Evolutionary conservation across 2,113 vertebrate genomes (phyloP), one percentile per base, ranked within the genome.

Genomic region (Albula goreensis): DNA sequence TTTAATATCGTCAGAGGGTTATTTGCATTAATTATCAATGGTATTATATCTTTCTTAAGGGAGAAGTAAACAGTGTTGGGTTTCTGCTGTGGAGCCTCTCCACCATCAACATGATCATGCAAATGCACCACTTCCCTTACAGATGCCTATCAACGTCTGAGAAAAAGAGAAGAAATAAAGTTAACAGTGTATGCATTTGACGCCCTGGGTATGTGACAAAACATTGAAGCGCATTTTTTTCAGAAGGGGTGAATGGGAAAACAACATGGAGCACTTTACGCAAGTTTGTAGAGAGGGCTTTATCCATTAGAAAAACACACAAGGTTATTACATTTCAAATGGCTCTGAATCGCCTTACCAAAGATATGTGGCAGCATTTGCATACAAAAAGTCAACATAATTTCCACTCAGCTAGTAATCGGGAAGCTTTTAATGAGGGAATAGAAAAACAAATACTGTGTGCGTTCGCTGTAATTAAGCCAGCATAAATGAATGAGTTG

Each of bases 391-490:
- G 74, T 79, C 82, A 50, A 86, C 52, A 25, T 86, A 49, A 83
- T n/a, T 83, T 80, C 50, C 4, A 80, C 78, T 48, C 50, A 17
- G 41, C 48, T 7, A 74, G 49, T 74, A 52, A 81, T 81, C n/a
- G 12, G 79, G 51, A n/a, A 15, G 80, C 82, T 81, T 82, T 80
- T 80, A 86, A 86, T 70, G 57, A 86, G 57, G 79, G 48, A 49
- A 41, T 63, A 80, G 52, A 53, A 86, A 81, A 57, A 70, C 63
- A 52, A 57, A 86, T 31, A 8, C 2, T 1, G 7, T 22, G 50
- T 11, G 51, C 51, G n/a, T 82, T 56, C 51, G 7, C 50, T 17
- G 19, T 60, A 85, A 85, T 79, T 79, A 85, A 85, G 19, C 41
- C 51, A 57, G 41, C 25, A 49, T 5, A 52, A 57, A 56, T 79